phyloP scores from a whole-genome alignment of 2,797 vertebrate genomes.

The Hoplostethus mediterraneus region DNA sequence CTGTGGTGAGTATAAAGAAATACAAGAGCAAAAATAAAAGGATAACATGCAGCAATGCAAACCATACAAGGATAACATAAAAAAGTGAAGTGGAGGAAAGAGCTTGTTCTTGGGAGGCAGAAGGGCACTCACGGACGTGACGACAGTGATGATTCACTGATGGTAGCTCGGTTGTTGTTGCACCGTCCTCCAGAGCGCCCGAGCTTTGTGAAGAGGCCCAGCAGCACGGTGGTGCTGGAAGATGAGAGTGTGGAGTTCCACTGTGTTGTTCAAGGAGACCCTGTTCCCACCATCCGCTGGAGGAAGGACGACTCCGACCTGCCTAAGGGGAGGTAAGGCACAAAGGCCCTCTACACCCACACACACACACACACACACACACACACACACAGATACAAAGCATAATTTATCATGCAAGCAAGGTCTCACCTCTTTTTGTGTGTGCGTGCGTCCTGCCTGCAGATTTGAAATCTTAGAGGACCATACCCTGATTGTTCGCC shows the following conservation, averaged over 20 bases:
- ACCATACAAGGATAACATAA: too few relatives aligned
- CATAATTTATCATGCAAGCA: slow-evolving; percentile 40
- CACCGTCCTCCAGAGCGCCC: slow-evolving; percentile 88
- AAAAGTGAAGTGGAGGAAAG: too few relatives aligned
- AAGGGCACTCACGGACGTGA: background rate
- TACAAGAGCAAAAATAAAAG: too few relatives aligned
- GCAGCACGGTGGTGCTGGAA: slow-evolving; percentile 90
- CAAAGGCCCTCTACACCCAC: slow-evolving; percentile 37
- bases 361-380: slow-evolving; percentile 4
- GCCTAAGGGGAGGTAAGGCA: slow-evolving; percentile 90
- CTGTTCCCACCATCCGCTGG: slow-evolving; percentile 94
- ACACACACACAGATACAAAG: slow-evolving; percentile 1
- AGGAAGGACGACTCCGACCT: slow-evolving; percentile 94
- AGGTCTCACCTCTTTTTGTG: slow-evolving; percentile 22
- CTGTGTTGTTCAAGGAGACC: slow-evolving; percentile 93
- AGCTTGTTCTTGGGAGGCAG: background rate
- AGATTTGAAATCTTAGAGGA: slow-evolving; percentile 97
- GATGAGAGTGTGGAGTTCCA: slow-evolving; percentile 93
- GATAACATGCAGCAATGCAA: too few relatives aligned
- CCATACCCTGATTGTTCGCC: slow-evolving; percentile 95
- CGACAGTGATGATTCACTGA: slow-evolving; percentile 12
- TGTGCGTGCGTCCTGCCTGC: slow-evolving; percentile 46
- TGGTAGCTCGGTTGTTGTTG: slow-evolving; percentile 7
- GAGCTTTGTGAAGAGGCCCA: slow-evolving; percentile 92
- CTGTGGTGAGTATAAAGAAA: too few relatives aligned